Conservation (phyloP, 2,113 vertebrate genomes). For the Triplophysa tibetana region DNA sequence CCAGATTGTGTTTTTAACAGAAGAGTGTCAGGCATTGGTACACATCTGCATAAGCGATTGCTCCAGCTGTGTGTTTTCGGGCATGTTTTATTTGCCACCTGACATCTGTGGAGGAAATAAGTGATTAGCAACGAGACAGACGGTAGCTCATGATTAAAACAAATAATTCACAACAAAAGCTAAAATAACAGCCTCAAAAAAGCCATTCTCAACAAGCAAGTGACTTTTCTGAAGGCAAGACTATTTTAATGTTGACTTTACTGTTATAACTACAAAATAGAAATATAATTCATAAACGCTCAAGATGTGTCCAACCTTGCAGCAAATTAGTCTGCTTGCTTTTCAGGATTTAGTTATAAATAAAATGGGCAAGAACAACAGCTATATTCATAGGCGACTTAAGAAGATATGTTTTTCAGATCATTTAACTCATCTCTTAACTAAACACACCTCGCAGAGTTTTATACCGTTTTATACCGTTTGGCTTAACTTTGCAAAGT, state of each 20-base stretch:
- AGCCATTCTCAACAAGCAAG: neutral
- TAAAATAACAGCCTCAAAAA: neutral
- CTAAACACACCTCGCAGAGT: slow-evolving; percentile 3
- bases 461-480: neutral
- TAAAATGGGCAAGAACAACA: neutral
- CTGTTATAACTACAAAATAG: neutral
- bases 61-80: slow-evolving; percentile 86
- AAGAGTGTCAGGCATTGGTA: slow-evolving; percentile 74
- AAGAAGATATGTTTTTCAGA: neutral
- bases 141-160: neutral
- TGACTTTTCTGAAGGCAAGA: neutral
- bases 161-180: neutral
- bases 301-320: neutral
- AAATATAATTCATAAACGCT: slow-evolving; percentile 3
- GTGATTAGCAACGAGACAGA: slow-evolving; percentile 41
- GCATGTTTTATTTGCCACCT: slow-evolving; percentile 85
- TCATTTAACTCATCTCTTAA: neutral
- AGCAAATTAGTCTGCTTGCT: slow-evolving; percentile 3
- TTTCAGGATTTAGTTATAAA: neutral
- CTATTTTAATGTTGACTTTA: neutral
- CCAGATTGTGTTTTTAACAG: slow-evolving; percentile 76
- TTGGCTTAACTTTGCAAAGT: slow-evolving; percentile 15
- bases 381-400: neutral
- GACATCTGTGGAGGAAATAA: slow-evolving; percentile 76
- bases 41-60: slow-evolving; percentile 84